Evolutionary conservation across 1,140 invertebrate genomes (phyloP), one percentile per base, ranked within the genome.

Genomic region (Macrostomum lignano): DNA sequence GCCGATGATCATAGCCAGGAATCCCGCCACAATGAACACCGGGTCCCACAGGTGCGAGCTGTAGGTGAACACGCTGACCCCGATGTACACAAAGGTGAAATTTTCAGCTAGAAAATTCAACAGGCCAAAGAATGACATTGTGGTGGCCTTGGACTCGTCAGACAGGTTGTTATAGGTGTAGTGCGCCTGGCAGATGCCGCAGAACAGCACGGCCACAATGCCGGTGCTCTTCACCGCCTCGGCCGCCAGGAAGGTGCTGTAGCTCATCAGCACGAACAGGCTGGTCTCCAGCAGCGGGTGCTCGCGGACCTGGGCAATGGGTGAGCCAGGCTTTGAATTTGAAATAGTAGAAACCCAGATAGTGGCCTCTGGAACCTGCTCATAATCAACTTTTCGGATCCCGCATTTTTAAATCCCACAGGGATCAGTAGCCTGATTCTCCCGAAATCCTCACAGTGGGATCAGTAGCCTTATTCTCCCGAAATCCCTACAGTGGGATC

Each of bases 31-130:
- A 36, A 93, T 88, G 48, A 96, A 93, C 31, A 71, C 68, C 19
- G 69, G 65, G 56, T 86, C 73, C 59, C 88, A 94, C 47, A 73
- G 71, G 52, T 88, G 81, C 42, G 79, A 79, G 9, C 77, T 76
- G 52, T 88, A 88, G 0, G 84, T 93, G 49, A 94, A 93, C 71
- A 93, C 82, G 3, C 79, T 84, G 0, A 96, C 84, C 11, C 88
- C 88, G 48, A 96, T 93, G 58, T 94, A 94, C 17, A 75, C 76
- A 58, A 96, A 96, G 42, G 94, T 93, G 58, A 96, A 96, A 60
- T 91, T 93, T 55, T 96, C 86, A 0, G 81, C 76, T 36, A 94
- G 61, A 58, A 96, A 96, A 56, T 88, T 93, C 26, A 91, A 63
- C 38, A 93, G 58, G 50, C 88, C 79, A 61, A 93, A 93, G 28